Conservation (phyloP, 2,888 invertebrate genomes). For the Tuberolachnus salignus region DNA sequence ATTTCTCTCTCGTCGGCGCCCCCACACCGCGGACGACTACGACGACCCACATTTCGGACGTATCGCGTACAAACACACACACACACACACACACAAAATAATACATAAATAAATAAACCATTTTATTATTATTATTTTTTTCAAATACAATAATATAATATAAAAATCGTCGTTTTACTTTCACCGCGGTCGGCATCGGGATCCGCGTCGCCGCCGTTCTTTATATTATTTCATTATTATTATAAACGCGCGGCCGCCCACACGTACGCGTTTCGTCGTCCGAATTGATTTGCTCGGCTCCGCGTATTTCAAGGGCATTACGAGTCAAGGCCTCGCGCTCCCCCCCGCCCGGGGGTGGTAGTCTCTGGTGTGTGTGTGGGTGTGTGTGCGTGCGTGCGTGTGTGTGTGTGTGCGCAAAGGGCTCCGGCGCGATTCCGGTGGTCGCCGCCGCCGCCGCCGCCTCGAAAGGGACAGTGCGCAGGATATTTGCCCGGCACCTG, state of each 20-base stretch:
- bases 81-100: neutral
- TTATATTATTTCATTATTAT: neutral
- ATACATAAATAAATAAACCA: neutral
- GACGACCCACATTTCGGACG: conserved; percentile 13
- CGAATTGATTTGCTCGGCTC: conserved; percentile 37
- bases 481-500: conserved; percentile 56
- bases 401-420: neutral
- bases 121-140: neutral
- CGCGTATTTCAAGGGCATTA: conserved; percentile 41
- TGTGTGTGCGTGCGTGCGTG: neutral
- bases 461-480: conserved; percentile 55
- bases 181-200: neutral
- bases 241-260: neutral
- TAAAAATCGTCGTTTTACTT: neutral
- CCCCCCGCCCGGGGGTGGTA: neutral
- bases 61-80: no score
- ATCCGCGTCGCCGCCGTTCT: neutral
- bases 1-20: conserved; percentile 55
- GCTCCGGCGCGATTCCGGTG: neutral
- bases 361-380: neutral
- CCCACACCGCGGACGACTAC: conserved; percentile 25
- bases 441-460: conserved; percentile 1
- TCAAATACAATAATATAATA: no score
- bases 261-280: neutral
- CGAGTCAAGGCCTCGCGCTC: conserved; percentile 44